Conservation (phyloP, 1,140 invertebrate species). For the Dreissena polymorpha region DNA sequence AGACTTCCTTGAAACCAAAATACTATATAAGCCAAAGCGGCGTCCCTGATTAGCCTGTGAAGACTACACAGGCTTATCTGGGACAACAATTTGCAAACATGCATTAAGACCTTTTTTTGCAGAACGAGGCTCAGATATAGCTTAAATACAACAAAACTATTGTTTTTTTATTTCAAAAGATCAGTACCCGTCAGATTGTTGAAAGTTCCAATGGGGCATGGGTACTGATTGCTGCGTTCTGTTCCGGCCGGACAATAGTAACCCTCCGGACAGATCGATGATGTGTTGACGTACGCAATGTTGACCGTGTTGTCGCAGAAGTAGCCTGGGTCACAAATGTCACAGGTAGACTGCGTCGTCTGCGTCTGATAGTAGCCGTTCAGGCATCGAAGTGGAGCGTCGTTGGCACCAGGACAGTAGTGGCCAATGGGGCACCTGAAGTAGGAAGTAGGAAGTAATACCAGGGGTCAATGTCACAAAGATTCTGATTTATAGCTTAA, state of each 20-base stretch:
- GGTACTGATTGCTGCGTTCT: slow-evolving; percentile 68
- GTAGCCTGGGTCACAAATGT: slow-evolving; percentile 73
- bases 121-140: too few species aligned
- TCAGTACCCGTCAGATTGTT: slow-evolving; percentile 71
- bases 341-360: slow-evolving; percentile 69
- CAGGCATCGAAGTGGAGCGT: slow-evolving; percentile 67
- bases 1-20: too few species aligned
- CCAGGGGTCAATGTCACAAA: background rate
- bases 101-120: too few species aligned
- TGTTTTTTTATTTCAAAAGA: too few species aligned
- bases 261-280: slow-evolving; percentile 74
- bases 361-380: slow-evolving; percentile 75
- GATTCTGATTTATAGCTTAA: background rate
- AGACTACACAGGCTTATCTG: too few species aligned
- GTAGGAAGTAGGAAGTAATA: background rate
- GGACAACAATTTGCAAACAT: too few species aligned
- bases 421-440: slow-evolving; percentile 74
- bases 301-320: slow-evolving; percentile 75
- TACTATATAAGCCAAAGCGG: too few species aligned
- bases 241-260: slow-evolving; percentile 74
- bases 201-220: slow-evolving; percentile 76
- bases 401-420: slow-evolving; percentile 69
- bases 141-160: too few species aligned
- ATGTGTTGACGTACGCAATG: slow-evolving; percentile 72
- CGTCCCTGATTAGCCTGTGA: too few species aligned